Conservation (phyloP, 2,888 invertebrate species). For the Ectemnius cavifrons region DNA sequence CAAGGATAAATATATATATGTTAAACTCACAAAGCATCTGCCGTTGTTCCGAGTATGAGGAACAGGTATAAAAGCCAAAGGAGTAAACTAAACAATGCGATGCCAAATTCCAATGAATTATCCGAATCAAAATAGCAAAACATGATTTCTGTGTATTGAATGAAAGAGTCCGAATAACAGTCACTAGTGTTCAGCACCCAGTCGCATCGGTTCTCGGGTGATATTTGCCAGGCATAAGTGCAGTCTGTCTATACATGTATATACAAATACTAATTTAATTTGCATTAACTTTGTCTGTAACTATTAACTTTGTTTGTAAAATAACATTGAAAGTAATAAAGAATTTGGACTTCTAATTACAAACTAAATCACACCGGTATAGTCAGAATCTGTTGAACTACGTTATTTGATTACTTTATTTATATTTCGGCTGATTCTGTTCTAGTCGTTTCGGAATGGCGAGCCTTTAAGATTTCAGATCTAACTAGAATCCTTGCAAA, state of each 20-base stretch:
- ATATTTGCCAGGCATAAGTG: constrained; percentile 72
- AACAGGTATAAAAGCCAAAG: constrained; percentile 80
- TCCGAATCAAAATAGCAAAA: constrained; percentile 74
- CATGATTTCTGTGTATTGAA: constrained; percentile 75
- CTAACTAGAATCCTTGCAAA: too few species aligned
- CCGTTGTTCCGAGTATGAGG: constrained; percentile 79
- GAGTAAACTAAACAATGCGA: constrained; percentile 70
- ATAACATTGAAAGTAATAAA: too few species aligned
- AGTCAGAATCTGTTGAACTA: too few species aligned
- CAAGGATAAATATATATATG: neutral
- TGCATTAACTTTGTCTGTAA: neutral
- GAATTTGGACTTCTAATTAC: too few species aligned
- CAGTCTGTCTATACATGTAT: constrained; percentile 61
- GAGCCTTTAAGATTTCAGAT: too few species aligned
- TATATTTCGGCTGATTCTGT: too few species aligned
- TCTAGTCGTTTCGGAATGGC: too few species aligned
- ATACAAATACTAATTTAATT: neutral
- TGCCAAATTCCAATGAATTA: constrained; percentile 52
- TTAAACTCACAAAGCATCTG: constrained; percentile 81
- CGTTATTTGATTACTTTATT: too few species aligned
- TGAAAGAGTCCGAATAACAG: constrained; percentile 68
- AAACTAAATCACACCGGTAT: too few species aligned
- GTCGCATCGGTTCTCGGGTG: constrained; percentile 70
- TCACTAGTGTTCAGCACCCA: constrained; percentile 72
- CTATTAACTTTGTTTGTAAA: too few species aligned